Percentiles rank a stretch among this genome's conserved stretches.
Evolutionary conservation across 2,113 vertebrate genomes (phyloP).

Genomic region (Lasiurus borealis): DNA sequence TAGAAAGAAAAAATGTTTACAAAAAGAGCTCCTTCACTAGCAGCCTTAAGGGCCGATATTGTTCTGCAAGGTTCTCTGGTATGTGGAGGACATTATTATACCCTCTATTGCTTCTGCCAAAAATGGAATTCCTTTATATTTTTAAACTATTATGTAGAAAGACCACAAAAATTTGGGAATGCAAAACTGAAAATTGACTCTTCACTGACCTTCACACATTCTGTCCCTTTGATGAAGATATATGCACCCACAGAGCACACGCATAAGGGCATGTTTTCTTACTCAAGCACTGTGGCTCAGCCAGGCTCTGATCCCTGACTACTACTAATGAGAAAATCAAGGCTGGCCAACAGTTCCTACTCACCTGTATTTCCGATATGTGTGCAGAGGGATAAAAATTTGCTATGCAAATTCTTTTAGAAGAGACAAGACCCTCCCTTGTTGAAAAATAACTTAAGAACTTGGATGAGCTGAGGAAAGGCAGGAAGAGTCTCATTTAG

Average conservation of each 20-base stretch:
- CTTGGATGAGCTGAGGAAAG: slow-evolving; percentile 26
- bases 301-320: rapidly evolving
- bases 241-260: neutral
- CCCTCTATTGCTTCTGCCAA: neutral
- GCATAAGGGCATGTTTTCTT: rapidly evolving
- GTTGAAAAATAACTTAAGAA: neutral
- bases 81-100: neutral
- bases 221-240: neutral
- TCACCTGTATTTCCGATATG: neutral
- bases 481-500: neutral
- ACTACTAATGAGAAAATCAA: neutral
- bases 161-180: neutral
- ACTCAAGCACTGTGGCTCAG: neutral
- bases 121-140: neutral
- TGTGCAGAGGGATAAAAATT: neutral
- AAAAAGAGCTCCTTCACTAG: neutral
- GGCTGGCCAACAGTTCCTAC: neutral
- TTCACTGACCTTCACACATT: neutral
- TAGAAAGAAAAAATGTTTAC: too few relatives aligned
- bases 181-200: neutral
- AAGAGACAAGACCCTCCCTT: slow-evolving; percentile 18
- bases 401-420: slow-evolving; percentile 23
- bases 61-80: neutral
- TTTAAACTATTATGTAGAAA: slow-evolving; percentile 3
- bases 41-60: neutral